Evolutionary conservation across 2,888 invertebrate genomes (phyloP).

Genomic region (Drosophila tanythrix): DNA sequence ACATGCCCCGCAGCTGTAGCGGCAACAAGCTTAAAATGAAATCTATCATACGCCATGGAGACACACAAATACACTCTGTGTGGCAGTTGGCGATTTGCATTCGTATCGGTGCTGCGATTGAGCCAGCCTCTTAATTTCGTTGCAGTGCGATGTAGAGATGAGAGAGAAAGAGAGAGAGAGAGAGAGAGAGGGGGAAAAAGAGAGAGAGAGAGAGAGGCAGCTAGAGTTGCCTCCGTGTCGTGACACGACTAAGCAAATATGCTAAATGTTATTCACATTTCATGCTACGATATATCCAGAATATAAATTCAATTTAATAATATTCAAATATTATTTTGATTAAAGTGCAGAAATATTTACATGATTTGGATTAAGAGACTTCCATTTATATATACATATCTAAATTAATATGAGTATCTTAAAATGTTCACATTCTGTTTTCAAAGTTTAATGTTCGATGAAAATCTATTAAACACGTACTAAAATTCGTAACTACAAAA

Average conservation of each 20-base stretch:
- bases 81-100: constrained; percentile 16
- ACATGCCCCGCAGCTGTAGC: constrained; percentile 35
- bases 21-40: constrained; percentile 55
- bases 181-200: not conserved
- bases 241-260: not conserved
- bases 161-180: not conserved
- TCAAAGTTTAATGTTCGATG: not conserved
- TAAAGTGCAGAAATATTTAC: not conserved
- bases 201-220: not conserved
- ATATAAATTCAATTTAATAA: not conserved
- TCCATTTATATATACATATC: not conserved
- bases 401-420: not conserved
- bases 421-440: not conserved
- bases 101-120: not conserved
- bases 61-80: constrained; percentile 33
- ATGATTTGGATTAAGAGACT: not conserved
- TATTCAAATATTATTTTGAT: no score
- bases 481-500: not conserved
- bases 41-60: constrained; percentile 73
- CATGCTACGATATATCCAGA: not conserved
- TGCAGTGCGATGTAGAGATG: not conserved
- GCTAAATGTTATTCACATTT: not conserved
- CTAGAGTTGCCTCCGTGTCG: not conserved
- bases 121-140: constrained; percentile 20
- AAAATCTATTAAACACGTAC: not conserved